These are phyloP conservation scores for Solenodon paradoxus DNA, from an alignment of 2,113 vertebrate species.

Conservation along the genomic window DNA sequence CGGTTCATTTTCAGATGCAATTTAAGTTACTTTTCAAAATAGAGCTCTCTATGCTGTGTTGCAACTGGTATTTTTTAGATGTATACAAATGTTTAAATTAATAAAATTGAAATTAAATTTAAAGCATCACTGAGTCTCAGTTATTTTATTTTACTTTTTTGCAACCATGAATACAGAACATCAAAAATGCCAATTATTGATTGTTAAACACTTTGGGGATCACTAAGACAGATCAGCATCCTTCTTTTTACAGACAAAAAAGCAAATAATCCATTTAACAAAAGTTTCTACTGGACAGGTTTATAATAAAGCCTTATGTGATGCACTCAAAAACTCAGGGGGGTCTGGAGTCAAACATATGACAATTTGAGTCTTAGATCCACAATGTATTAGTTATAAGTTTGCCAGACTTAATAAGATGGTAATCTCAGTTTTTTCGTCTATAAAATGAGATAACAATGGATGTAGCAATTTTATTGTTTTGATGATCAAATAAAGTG, in stretches of 20 bases:
- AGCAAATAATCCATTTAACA: neutral
- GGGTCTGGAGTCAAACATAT: neutral
- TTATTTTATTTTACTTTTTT: neutral
- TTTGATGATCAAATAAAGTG: neutral
- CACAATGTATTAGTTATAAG: neutral
- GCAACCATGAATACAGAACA: neutral
- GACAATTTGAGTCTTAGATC: neutral
- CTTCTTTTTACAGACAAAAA: neutral
- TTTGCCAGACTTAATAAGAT: neutral
- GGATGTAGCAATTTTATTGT: neutral
- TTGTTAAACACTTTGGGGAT: neutral
- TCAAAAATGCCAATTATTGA: neutral
- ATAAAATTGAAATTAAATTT: slow-evolving; percentile 24
- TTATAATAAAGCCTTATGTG: neutral
- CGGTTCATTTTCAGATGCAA: neutral
- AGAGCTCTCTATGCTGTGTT: neutral
- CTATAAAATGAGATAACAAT: neutral
- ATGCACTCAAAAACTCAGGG: neutral
- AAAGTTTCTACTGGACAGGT: neutral
- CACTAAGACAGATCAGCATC: neutral
- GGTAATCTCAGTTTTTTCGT: neutral
- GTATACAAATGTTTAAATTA: neutral
- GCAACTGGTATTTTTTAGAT: neutral
- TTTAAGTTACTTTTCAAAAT: slow-evolving; percentile 1
- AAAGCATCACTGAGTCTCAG: neutral